Evolutionary conservation across 2,888 invertebrate species (phyloP), one percentile per base, ranked within the genome.

Genomic region (Exephanes ischioxanthus): DNA sequence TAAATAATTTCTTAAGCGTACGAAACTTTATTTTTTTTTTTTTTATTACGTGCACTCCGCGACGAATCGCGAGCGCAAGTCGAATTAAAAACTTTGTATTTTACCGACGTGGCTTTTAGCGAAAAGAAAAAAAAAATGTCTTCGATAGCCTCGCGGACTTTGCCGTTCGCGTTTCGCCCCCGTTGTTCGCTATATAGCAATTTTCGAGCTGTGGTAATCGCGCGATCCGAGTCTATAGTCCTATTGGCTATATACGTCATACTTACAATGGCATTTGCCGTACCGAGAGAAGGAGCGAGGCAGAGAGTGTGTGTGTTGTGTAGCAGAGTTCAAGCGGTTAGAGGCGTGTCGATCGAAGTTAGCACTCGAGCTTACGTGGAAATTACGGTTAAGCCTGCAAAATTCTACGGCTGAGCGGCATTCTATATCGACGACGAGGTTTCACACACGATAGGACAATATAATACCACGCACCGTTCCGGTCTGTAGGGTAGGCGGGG

Each of bases 351-450:
- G 88, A 88, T 89, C 87, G 89, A 88, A 89, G 87, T 87, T 87
- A 83, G 84, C 75, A 79, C 61, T 75, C 86, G 70, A 88, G 87
- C 86, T 89, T 89, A 89, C 88, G 89, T 89, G 88, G 89, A 89
- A 88, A 89, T 87, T 88, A 86, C 84, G 86, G 87, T 85, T 80
- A 86, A 87, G 86, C 80, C 16, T 86, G 82, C 86, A 88, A 88
- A 88, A 87, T 87, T 86, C 73, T 80, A 78, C 83, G 87, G 85
- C 83, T 83, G 82, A 87, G 63, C 85, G 81, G 79, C 77, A 80
- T 84, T 87, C 83, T 85, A 85, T 86, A 85, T 83, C 26, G 75
- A 73, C 73, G 63, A 55, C 55, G 48, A 67, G 75, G 33, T 48
- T 45, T 41, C 67, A 67, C 61, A 61, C 73, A 51, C 67, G 76